phyloP scores from a whole-genome alignment of 2,113 vertebrate species.

The Xiphophorus maculatus region DNA sequence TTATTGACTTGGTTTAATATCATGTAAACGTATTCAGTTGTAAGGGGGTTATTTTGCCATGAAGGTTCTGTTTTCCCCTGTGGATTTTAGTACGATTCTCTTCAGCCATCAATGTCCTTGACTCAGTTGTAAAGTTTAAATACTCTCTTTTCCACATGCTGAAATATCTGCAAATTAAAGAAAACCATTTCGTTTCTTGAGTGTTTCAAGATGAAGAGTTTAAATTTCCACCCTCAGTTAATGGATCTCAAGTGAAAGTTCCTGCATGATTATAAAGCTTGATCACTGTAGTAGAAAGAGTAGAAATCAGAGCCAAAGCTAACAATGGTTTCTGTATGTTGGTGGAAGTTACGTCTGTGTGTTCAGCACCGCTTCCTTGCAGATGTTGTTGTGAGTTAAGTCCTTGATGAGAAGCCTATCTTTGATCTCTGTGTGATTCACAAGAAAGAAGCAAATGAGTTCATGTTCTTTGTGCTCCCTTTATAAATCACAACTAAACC shows the following conservation, averaged over 20 bases:
- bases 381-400: neutral
- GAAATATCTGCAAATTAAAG: neutral
- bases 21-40: neutral
- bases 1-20: neutral
- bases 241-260: neutral
- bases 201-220: neutral
- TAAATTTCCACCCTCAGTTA: neutral
- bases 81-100: neutral
- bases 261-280: neutral
- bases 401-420: neutral
- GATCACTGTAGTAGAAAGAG: neutral
- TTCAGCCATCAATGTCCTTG: neutral
- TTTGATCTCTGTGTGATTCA: neutral
- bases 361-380: neutral
- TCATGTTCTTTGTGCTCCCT: neutral
- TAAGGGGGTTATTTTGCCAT: neutral
- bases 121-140: neutral
- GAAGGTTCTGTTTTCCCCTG: neutral
- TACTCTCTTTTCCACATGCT: neutral
- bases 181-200: neutral
- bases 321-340: too few relatives aligned
- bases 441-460: neutral
- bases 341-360: neutral
- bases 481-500: neutral
- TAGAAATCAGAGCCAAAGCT: neutral